Evolutionary conservation across 2,888 invertebrate species (phyloP), one percentile per base, ranked within the genome.

Genomic region (Harpalus rubripes): DNA sequence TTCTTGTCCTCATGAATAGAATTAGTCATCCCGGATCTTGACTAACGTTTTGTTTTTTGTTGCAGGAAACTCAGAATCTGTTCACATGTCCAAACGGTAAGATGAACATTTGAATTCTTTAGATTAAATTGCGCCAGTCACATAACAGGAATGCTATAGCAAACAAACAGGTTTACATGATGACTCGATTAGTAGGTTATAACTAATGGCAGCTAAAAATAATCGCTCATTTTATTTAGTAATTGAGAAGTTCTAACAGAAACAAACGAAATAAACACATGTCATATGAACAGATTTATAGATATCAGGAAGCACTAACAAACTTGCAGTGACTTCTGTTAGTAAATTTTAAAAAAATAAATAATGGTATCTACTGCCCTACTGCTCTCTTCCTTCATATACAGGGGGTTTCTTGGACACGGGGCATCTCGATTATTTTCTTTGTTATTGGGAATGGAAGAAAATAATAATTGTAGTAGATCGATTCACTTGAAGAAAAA

Each of bases 71-170:
- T 89, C 90, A 88, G 86, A 92, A 91, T 89, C 90, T 95, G 91
- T 95, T 95, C 92, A 93, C 93, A 89, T 95, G 95, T 93, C 95
- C 95, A 88, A 94, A 94, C 90, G 95, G 95, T 95, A 91, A 95
- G 95, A 58, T 58, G 56, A 78, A 15, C 56, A 56, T 58, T 78
- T 56, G 58, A 78, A 56, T 58, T 78, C 26, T 78, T 78, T 52
- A 52, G 18, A 74, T 82, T 63, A 85, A 15, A 63, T 59, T 63
- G 32, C 41, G 41, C 52, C 65, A 74, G 44, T 44, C 44, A 74
- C 44, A 81, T 81, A 81, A 81, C 63, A 63, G 83, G 76, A 83
- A 83, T 83, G 74, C 59, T 76, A 22, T 56, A 39, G 59, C 72
- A 44, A 74, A 15, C 72, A 74, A 83, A 83, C 84, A 78, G 78